phyloP scores from a whole-genome alignment of 2,113 vertebrate genomes.

The Manacus vitellinus region DNA sequence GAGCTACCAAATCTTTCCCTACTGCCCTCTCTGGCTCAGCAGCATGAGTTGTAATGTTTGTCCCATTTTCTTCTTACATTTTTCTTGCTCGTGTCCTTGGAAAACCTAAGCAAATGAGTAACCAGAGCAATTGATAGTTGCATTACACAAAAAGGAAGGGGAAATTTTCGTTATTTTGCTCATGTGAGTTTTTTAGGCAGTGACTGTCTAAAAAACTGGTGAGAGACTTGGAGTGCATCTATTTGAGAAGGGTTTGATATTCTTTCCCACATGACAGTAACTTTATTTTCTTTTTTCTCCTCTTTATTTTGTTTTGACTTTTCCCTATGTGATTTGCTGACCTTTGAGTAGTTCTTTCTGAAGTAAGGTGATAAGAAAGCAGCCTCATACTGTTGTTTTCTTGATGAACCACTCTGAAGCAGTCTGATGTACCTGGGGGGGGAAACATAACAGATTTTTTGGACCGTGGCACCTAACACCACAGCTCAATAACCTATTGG shows the following conservation, averaged over 20 bases:
- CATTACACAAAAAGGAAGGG: neutral
- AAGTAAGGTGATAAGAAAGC: neutral
- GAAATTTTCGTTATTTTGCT: neutral
- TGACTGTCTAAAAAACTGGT: neutral
- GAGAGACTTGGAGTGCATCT: neutral
- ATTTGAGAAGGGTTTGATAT: neutral
- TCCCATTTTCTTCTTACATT: neutral
- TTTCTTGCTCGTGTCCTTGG: neutral
- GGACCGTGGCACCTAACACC: neutral
- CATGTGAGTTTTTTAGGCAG: neutral
- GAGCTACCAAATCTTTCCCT: neutral
- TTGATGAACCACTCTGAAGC: neutral
- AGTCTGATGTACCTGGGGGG: neutral
- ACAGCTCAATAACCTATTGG: conserved; percentile 25
- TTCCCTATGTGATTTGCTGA: neutral
- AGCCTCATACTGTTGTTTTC: neutral
- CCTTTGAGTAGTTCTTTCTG: neutral
- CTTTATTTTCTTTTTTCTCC: neutral
- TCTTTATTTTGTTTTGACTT: neutral
- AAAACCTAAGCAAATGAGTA: neutral
- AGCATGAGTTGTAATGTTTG: neutral
- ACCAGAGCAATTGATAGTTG: neutral
- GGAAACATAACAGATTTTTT: neutral
- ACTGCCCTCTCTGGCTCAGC: neutral
- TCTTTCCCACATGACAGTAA: neutral